Evolutionary conservation across 2,888 invertebrate species (phyloP), one percentile per base, ranked within the genome.

Genomic region (Drosophila macrothrix): DNA sequence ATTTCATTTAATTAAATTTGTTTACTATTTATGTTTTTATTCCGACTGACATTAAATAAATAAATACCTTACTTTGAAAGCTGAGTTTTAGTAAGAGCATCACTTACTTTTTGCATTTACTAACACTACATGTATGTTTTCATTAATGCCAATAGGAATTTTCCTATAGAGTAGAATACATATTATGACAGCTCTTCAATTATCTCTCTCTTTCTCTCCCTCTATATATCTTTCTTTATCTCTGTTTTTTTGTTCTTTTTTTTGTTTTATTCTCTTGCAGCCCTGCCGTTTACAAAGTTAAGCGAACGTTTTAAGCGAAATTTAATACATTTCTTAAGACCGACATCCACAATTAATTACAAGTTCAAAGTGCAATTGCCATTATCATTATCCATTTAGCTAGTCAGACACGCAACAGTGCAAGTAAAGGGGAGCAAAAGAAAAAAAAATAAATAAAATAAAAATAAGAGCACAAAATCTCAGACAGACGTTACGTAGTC

Each of bases 341-440:
- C 46, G 60, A 62, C 56, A 39, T 61, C 61, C 43, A 63, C 69
- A 84, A 88, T 85, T 88, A 87, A 85, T 80, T 73, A 65, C 79
- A 65, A 80, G 84, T 84, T 86, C 77, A 89, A 80, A 87, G 84
- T 79, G 77, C 79, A 80, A 88, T 88, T 86, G 82, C 77, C 87
- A 84, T 88, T 82, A 84, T 84, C 74, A 77, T 80, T 81, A 77
- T 74, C 82, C 89, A 76, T 77, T 83, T 77, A 78, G 84, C 81
- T 77, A 84, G 87, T 80, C 69, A 75, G 76, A 76, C 82, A 83
- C 76, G 84, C 79, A 70, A 55, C 65, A 54, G 49, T 59, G 49
- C 46, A 55, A 67, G 31, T 37, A 59, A 14, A 22, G 22, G 7
- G 22, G 46, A 35, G 35, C 14, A 35, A 14, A 1, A 35, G 4